Conservation (phyloP, 2,797 vertebrate species). For the Zalophus californianus region DNA sequence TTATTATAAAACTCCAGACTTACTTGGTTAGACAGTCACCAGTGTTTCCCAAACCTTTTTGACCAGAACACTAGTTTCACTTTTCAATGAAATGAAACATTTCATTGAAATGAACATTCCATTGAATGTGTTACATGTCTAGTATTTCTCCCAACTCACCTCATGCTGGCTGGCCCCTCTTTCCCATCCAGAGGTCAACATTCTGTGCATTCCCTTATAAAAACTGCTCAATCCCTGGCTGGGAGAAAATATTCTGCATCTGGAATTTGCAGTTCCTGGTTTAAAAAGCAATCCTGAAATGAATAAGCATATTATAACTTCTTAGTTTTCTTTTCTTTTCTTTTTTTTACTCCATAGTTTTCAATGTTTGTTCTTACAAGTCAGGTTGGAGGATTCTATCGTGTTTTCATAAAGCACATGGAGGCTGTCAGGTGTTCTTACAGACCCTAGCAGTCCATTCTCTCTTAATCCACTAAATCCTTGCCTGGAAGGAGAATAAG, state of each 20-base stretch:
- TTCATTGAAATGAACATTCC: too few relatives aligned
- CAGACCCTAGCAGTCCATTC: not conserved
- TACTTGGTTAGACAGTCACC: not conserved
- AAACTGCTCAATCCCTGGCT: not conserved
- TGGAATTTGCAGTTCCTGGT: conserved; percentile 29
- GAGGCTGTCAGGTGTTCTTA: conserved; percentile 1
- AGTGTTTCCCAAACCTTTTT: not conserved
- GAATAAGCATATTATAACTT: not conserved
- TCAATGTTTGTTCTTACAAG: not conserved
- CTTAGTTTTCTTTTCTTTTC: not conserved
- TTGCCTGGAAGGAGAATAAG: not conserved
- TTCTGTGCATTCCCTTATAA: not conserved
- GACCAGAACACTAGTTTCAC: not conserved
- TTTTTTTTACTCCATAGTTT: not conserved
- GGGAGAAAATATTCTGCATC: not conserved
- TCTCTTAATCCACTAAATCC: not conserved
- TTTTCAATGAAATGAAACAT: not conserved
- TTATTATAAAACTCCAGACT: not conserved
- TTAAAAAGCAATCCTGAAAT: conserved; percentile 51
- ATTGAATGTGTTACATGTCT: not conserved
- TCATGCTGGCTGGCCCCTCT: not conserved
- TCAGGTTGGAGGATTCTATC: not conserved
- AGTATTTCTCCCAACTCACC: not conserved
- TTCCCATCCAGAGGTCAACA: not conserved
- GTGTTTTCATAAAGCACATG: not conserved